phyloP scores from a whole-genome alignment of 2,797 vertebrate species.

The Cossypha heuglini region DNA sequence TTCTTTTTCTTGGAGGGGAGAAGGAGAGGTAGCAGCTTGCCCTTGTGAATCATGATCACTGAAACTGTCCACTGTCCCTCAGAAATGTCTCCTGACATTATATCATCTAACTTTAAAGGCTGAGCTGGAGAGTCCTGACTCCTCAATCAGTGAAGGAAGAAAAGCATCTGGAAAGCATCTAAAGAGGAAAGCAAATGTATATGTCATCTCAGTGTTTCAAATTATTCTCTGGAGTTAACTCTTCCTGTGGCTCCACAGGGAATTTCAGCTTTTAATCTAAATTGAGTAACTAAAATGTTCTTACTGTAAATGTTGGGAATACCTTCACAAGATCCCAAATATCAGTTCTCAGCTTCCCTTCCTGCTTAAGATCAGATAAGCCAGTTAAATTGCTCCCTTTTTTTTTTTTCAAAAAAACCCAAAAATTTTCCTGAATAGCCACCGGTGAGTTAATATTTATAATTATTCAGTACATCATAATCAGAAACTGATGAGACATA shows the following conservation, averaged over 20 bases:
- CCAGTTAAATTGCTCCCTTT: background rate
- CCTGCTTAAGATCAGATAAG: background rate
- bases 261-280: background rate
- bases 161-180: background rate
- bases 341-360: background rate
- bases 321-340: background rate
- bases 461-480: background rate
- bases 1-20: background rate
- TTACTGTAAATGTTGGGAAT: background rate
- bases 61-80: background rate
- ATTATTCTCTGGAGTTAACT: background rate
- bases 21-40: background rate
- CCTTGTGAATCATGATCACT: background rate
- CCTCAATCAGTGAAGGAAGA: background rate
- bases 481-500: background rate
- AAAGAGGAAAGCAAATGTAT: background rate
- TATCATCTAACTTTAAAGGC: background rate
- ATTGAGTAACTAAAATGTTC: background rate
- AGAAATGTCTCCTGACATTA: background rate
- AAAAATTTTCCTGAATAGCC: background rate
- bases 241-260: background rate
- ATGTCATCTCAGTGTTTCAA: background rate
- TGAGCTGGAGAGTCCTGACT: background rate
- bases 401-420: too few relatives aligned
- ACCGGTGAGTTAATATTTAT: background rate